A percentile compares a stretch with the other conserved stretches of the same genome.
Conservation (phyloP, 2,888 invertebrate species). For the Harmothoe impar region DNA sequence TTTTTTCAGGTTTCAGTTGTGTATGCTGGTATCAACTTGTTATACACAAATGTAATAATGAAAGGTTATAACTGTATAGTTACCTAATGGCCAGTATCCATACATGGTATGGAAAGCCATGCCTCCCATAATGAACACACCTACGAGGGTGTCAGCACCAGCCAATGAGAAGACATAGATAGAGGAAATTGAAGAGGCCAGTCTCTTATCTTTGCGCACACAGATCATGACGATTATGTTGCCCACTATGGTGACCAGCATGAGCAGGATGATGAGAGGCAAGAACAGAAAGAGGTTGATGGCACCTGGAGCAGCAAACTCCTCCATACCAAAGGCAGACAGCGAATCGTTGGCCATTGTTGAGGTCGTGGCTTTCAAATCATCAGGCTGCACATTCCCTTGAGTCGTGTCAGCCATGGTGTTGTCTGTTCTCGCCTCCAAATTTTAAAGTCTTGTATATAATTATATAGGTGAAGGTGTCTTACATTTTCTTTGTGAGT, state of each 20-base stretch:
- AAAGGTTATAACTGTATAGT: no score
- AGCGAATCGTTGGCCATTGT: not conserved
- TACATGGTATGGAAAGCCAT: conserved; percentile 66
- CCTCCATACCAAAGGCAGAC: not conserved
- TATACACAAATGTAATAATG: no score
- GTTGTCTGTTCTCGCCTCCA: not conserved
- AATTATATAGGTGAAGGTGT: no score
- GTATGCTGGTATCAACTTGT: no score
- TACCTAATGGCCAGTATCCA: conserved; percentile 69
- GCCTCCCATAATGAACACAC: conserved; percentile 66
- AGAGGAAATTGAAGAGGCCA: conserved; percentile 40
- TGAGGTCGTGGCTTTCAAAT: not conserved
- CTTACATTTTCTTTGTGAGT: no score
- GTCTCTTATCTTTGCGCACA: conserved; percentile 31
- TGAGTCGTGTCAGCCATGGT: not conserved
- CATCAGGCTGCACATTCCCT: not conserved
- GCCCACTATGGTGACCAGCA: conserved; percentile 27
- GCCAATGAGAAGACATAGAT: conserved; percentile 68
- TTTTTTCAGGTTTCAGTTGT: no score
- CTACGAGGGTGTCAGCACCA: conserved; percentile 66
- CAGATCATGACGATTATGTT: conserved; percentile 60
- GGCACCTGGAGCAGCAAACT: not conserved
- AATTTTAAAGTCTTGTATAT: no score
- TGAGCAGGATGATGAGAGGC: conserved; percentile 23
- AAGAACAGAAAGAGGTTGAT: not conserved